Conservation (phyloP, 2,797 vertebrate species). For the Eupleurogrammus muticus region DNA sequence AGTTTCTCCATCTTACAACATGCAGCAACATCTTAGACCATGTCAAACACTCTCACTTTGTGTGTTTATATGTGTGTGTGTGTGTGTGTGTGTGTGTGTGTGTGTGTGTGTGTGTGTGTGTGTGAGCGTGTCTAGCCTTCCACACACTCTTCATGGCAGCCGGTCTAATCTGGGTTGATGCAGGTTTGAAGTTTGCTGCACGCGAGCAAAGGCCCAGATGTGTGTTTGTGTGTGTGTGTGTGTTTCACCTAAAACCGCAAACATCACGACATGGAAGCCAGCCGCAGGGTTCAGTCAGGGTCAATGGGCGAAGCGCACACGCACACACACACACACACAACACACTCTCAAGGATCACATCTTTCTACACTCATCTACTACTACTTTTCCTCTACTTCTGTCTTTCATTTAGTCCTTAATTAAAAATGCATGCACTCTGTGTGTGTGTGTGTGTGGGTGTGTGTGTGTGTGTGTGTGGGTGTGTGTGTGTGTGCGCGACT, state of each 20-base stretch:
- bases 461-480: slow-evolving; percentile 23
- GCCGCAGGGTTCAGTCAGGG: slow-evolving; percentile 11
- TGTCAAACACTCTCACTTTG: too few relatives aligned
- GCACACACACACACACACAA: slow-evolving; percentile 10
- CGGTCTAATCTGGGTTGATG: slow-evolving; percentile 33
- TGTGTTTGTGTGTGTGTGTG: slow-evolving; percentile 23
- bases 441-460: slow-evolving; percentile 12
- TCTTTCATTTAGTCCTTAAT: slow-evolving; percentile 50
- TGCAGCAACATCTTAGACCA: not conserved
- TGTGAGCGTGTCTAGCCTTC: not conserved
- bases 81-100: not conserved
- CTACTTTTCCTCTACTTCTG: slow-evolving; percentile 32
- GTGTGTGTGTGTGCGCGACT: slow-evolving; percentile 22
- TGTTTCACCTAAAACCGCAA: slow-evolving; percentile 13
- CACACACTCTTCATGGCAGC: slow-evolving; percentile 27
- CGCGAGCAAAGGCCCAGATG: slow-evolving; percentile 27
- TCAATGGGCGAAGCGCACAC: slow-evolving; percentile 33
- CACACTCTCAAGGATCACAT: slow-evolving; percentile 16
- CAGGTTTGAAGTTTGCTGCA: slow-evolving; percentile 39
- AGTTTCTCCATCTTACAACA: not conserved
- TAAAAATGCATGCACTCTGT: slow-evolving; percentile 60
- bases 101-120: not conserved
- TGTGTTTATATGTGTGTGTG: too few relatives aligned
- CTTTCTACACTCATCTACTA: slow-evolving; percentile 8
- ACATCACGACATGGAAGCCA: slow-evolving; percentile 38